Base-by-base conservation (phyloP, 2,113 vertebrate genomes). In the Mesocricetus auratus region DNA sequence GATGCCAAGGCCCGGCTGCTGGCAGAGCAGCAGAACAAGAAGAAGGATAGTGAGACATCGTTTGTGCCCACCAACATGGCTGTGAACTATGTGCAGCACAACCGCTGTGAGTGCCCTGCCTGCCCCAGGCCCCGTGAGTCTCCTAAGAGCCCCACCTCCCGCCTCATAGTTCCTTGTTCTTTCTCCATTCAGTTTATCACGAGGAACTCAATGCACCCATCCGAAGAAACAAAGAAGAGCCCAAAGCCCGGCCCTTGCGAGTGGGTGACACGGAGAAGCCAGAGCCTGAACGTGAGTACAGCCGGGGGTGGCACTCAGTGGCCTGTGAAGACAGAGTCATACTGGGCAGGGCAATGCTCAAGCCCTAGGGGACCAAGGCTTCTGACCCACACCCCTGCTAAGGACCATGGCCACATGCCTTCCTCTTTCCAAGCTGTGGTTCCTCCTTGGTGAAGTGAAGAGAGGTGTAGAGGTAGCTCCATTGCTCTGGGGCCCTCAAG, bases 31-130 rank as follows among this genome's bases (percentile, higher is more conserved):
- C 99, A 99, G 97, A 99, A 99, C 97, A 99, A 99, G 97, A 99
- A 99, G 98, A 99, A 99, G 95, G 99, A 99, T 98, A 99, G 99
- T 0, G 99, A 99, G 94, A 99, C 99, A 0, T 99, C 99, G 19
- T 99, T 99, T 21, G 99, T 99, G 94, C 99, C 99, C 73, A 99
- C 99, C 24, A 99, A 99, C 98, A 99, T 99, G 94, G 99, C 99
- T 0, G 99, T 99, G 92, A 99, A 99, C 96, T 99, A 99, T 0
- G 99, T 99, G 88, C 99, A 99, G 97, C 99, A 99, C 98, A 99
- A 99, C 98, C 98, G 99, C 98, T 99, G 99, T 99, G 96, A 99
- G 99, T 36, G 1, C 62, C 4, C 24, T 0, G 11, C 68, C 36
- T 45, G 33, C 1, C 8, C 3, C 26, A 22, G 47, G 24, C 21